Evolutionary conservation across 2,888 invertebrate species (phyloP).

Genomic region (Malacosoma neustria): DNA sequence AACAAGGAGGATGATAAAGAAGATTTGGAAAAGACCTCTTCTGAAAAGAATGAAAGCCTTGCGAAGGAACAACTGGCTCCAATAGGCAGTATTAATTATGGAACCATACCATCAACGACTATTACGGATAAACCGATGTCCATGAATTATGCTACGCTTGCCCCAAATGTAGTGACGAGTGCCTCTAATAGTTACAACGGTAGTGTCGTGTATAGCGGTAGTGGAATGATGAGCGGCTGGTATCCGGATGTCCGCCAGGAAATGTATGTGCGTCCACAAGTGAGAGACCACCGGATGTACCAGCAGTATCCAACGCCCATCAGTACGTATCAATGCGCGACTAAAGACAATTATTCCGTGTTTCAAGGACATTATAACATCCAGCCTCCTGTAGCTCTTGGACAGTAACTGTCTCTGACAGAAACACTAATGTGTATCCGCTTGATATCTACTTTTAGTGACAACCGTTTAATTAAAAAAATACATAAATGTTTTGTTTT

Average conservation of each 20-base stretch:
- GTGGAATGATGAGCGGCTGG: constrained; percentile 46
- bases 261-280: constrained; percentile 39
- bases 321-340: constrained; percentile 57
- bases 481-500: constrained; percentile 5
- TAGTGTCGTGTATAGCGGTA: constrained; percentile 33
- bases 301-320: constrained; percentile 54
- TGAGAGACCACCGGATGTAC: constrained; percentile 49
- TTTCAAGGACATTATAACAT: constrained; percentile 69
- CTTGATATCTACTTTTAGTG: too few species aligned
- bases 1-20: constrained; percentile 56
- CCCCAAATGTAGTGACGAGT: constrained; percentile 35
- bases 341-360: constrained; percentile 62
- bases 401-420: constrained; percentile 49
- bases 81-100: constrained; percentile 47
- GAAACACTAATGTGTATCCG: too few species aligned
- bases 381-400: constrained; percentile 61
- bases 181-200: constrained; percentile 33
- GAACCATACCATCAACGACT: constrained; percentile 39
- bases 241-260: constrained; percentile 54
- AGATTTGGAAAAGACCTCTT: constrained; percentile 30
- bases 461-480: too few species aligned
- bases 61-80: constrained; percentile 13
- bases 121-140: constrained; percentile 30
- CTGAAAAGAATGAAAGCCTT: constrained; percentile 28
- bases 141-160: constrained; percentile 22